These are phyloP conservation scores for Pissodes strobi DNA, from an alignment of 1,140 invertebrate species.

Conservation along the genomic window DNA sequence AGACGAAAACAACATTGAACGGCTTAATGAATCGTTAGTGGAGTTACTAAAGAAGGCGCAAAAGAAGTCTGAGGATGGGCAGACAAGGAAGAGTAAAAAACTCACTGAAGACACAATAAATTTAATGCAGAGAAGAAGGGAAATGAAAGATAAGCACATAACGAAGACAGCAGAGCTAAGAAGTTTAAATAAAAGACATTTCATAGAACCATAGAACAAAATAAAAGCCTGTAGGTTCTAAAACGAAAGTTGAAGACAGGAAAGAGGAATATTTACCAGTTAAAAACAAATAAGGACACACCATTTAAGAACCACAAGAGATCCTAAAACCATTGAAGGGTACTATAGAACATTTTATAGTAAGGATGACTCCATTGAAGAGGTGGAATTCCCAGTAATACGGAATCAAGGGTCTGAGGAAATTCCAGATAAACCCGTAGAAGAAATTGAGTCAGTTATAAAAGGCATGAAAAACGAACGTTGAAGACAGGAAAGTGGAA, in stretches of 20 bases:
- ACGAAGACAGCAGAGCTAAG: too few relatives aligned
- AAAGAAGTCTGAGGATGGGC: too few relatives aligned
- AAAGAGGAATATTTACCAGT: neutral
- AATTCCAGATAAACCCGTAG: neutral
- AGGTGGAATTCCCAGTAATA: neutral
- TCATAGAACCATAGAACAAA: neutral
- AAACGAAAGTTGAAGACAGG: too few relatives aligned
- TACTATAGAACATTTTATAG: slow-evolving; percentile 1
- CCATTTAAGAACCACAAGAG: neutral
- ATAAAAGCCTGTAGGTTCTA: too few relatives aligned
- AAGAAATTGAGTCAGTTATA: neutral
- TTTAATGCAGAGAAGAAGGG: too few relatives aligned
- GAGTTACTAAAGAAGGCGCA: too few relatives aligned
- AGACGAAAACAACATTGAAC: too few relatives aligned
- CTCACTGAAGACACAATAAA: neutral
- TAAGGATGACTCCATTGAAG: neutral
- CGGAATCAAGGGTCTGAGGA: neutral
- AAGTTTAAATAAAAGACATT: neutral
- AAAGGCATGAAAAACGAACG: neutral
- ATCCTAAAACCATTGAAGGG: slow-evolving; percentile 4
- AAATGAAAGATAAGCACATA: too few relatives aligned
- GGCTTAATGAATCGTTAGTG: too few relatives aligned
- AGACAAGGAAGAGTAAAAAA: too few relatives aligned
- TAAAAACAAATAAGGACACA: neutral
- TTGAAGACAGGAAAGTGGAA: neutral